Evolutionary conservation across 2,797 vertebrate species (phyloP), one percentile per base, ranked within the genome.

Genomic region (Erpetoichthys calabaricus): DNA sequence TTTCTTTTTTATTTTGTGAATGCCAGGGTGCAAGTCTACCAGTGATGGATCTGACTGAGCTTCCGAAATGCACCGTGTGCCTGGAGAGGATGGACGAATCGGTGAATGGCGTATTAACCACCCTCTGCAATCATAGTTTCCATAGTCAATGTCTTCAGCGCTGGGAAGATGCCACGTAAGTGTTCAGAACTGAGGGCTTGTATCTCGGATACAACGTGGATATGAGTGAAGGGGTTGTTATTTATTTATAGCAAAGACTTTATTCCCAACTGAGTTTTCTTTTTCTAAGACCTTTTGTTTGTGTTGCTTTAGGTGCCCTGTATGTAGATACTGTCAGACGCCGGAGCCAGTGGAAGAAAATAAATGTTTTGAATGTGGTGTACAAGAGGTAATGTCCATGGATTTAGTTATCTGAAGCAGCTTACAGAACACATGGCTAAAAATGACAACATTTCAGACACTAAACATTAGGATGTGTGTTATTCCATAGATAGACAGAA

Each of bases 71-170:
- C 77, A 98, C 91, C 0, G 94, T 99, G 75, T 98, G 95, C 70
- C 81, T 98, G 78, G 95, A 98, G 80, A 86, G 95, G 55, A 98
- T 98, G 95, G 95, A 98, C 0, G 95, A 98, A 75, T 98, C 95
- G 0, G 94, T 98, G 10, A 98, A 98, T 2, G 95, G 94, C 52
- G 87, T 99, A 63, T 86, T 99, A 6, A 98, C 95, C 67, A 98
- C 94, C 0, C 75, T 99, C 5, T 99, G 95, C 62, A 99, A 99
- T 84, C 95, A 99, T 87, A 97, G 94, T 80, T 99, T 99, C 64
- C 95, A 99, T 67, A 99, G 94, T 74, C 92, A 94, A 78, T 98
- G 95, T 73, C 87, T 98, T 57, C 94, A 95, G 80, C 92, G 91
- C 6, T 99, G 95, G 95, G 95, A 98, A 41, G 94, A 99, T 49